Evolutionary conservation across 2,888 invertebrate genomes (phyloP).

Genomic region (Augiades crinisus): DNA sequence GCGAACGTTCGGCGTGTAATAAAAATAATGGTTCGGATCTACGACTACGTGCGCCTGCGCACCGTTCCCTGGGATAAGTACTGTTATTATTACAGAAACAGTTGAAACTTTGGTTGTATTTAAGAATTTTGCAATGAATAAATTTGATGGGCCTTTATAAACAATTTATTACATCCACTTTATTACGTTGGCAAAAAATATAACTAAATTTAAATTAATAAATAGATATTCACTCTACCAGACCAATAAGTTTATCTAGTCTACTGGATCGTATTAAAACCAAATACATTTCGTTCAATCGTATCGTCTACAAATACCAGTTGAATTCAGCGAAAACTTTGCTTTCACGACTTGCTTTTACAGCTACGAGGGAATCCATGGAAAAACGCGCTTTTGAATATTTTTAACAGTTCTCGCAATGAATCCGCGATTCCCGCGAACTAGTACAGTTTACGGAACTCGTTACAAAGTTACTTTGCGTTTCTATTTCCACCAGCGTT

Average conservation of each 20-base stretch:
- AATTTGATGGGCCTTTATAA: too few species aligned
- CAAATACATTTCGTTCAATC: background rate
- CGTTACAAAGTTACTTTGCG: conserved; percentile 7
- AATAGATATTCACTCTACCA: too few species aligned
- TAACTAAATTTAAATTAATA: too few species aligned
- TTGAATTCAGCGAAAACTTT: background rate
- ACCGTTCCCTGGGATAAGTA: conserved; percentile 37
- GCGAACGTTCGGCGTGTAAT: conserved; percentile 37
- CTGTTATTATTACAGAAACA: too few species aligned
- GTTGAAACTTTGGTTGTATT: too few species aligned
- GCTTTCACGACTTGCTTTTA: background rate
- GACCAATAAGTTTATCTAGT: background rate
- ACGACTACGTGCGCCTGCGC: conserved; percentile 43
- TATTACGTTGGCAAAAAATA: too few species aligned
- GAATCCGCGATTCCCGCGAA: background rate
- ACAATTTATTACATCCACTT: too few species aligned
- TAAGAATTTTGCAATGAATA: too few species aligned
- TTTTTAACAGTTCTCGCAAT: conserved; percentile 1
- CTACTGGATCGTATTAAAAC: background rate
- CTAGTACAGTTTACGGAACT: conserved; percentile 7
- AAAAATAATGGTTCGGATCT: conserved; percentile 43
- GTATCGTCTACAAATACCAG: background rate
- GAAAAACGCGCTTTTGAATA: background rate
- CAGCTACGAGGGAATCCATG: background rate
- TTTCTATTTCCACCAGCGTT: background rate